Percentiles rank a stretch among this genome's conserved stretches.
Evolutionary conservation across 2,888 invertebrate species (phyloP).

Genomic region (Cylindroiulus punctatus): DNA sequence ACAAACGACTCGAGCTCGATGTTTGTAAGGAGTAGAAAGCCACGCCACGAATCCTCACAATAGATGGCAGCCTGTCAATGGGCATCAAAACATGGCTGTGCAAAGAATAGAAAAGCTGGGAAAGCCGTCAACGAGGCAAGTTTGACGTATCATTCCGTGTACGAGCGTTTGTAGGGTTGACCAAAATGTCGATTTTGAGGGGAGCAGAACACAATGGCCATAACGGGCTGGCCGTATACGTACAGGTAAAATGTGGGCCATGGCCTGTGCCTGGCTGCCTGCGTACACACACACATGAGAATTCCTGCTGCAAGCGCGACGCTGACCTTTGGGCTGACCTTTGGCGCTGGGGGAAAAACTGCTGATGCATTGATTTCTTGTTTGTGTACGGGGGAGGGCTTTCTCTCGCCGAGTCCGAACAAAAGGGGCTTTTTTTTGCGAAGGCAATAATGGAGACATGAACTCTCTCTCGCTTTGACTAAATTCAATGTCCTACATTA

Average conservation of each 20-base stretch:
- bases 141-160: too few species aligned
- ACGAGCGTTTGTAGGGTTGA: neutral
- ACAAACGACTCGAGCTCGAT: too few species aligned
- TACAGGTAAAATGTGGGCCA: conserved; percentile 30
- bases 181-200: neutral
- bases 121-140: too few species aligned
- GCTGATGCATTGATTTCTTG: conserved; percentile 47
- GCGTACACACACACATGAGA: neutral
- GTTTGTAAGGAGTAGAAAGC: too few species aligned
- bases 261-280: neutral
- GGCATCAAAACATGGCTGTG: too few species aligned
- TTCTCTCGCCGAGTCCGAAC: conserved; percentile 43
- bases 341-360: neutral
- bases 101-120: too few species aligned
- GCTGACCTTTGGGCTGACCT: conserved; percentile 14
- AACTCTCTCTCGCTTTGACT: conserved; percentile 39
- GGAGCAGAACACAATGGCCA: neutral
- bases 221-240: conserved; percentile 28
- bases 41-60: too few species aligned
- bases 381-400: conserved; percentile 47
- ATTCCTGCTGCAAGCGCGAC: conserved; percentile 25
- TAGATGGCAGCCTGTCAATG: too few species aligned
- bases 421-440: conserved; percentile 21
- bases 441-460: conserved; percentile 43
- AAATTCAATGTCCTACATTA: conserved; percentile 43